Evolutionary conservation across 2,113 vertebrate species (phyloP).

Genomic region (Gambusia holbrooki): DNA sequence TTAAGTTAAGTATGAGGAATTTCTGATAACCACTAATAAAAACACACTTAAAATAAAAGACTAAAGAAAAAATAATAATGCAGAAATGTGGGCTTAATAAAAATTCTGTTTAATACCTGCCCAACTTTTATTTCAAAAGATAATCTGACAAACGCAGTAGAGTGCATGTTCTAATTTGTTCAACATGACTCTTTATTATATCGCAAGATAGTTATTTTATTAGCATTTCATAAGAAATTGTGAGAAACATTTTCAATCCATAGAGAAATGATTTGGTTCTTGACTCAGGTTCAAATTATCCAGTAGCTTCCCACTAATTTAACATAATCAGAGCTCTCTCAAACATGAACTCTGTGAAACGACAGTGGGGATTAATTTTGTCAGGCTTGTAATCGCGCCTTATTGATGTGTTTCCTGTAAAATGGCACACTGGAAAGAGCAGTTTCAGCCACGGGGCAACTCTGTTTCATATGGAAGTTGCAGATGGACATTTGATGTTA

Average conservation of each 20-base stretch:
- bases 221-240: slow-evolving; percentile 43
- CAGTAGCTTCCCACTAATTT: slow-evolving; percentile 73
- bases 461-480: slow-evolving; percentile 52
- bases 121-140: no score
- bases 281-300: slow-evolving; percentile 77
- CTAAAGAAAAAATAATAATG: no score
- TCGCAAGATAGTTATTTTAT: slow-evolving; percentile 38
- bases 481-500: slow-evolving; percentile 58
- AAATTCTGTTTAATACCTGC: no score
- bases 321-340: slow-evolving; percentile 77
- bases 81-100: no score
- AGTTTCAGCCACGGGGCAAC: slow-evolving; percentile 66
- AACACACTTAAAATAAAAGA: no score
- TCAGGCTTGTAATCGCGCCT: slow-evolving; percentile 78
- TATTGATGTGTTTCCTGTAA: slow-evolving; percentile 79
- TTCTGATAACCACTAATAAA: no score
- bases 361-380: slow-evolving; percentile 78
- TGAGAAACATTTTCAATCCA: slow-evolving; percentile 67
- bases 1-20: no score
- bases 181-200: not conserved
- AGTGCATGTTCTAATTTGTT: not conserved
- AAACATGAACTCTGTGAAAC: slow-evolving; percentile 71
- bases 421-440: slow-evolving; percentile 73
- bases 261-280: slow-evolving; percentile 73
- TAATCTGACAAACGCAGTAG: not conserved